Conservation (phyloP, 2,888 invertebrate species). For the Drosophila neonasuta region DNA sequence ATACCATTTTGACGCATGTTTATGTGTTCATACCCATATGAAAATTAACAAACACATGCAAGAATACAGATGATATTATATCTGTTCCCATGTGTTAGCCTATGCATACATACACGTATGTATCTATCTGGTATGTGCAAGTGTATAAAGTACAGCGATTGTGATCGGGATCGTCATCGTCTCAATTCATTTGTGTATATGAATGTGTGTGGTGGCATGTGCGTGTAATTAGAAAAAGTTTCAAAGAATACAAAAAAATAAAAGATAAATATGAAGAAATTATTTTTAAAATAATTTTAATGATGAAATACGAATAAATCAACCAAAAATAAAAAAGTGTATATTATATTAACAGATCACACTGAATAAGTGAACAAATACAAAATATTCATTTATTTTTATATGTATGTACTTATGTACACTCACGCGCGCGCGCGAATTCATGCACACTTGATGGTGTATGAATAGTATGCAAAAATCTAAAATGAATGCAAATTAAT, state of each 20-base stretch:
- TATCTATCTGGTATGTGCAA: constrained; percentile 2
- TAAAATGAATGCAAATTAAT: constrained; percentile 15
- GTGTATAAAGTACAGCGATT: constrained; percentile 28
- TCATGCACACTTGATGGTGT: not conserved
- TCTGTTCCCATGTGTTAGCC: constrained; percentile 12
- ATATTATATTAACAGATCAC: constrained; percentile 7
- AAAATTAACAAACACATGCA: constrained; percentile 31
- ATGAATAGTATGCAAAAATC: not conserved
- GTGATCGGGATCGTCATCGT: constrained; percentile 49
- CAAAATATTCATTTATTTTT: not conserved
- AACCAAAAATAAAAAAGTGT: not conserved
- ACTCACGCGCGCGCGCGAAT: not conserved
- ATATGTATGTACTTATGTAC: not conserved
- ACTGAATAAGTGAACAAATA: not conserved
- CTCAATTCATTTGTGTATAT: constrained; percentile 22
- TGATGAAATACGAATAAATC: not conserved
- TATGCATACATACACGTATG: constrained; percentile 18
- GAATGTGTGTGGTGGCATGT: constrained; percentile 36
- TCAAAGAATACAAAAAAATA: constrained; percentile 19
- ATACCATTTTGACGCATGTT: constrained; percentile 10
- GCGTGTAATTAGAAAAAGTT: constrained; percentile 43
- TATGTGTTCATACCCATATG: constrained; percentile 19
- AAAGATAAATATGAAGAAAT: constrained; percentile 4
- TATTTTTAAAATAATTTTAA: not conserved
- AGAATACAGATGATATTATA: constrained; percentile 14